Evolutionary conservation across 2,797 vertebrate species (phyloP).

Genomic region (Lepus townsendii): DNA sequence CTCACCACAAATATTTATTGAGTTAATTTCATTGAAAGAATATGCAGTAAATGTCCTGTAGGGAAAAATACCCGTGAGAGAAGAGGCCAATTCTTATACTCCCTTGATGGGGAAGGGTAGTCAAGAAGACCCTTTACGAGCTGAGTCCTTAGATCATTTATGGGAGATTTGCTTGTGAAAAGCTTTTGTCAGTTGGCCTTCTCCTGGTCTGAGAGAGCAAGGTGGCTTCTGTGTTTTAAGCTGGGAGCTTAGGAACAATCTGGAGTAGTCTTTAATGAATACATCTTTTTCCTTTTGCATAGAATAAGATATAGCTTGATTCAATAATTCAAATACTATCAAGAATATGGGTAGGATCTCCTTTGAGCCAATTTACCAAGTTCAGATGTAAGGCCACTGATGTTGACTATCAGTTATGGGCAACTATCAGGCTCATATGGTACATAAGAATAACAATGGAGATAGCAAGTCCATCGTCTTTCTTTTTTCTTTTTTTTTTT

Average conservation of each 20-base stretch:
- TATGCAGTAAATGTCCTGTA: not conserved
- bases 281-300: not conserved
- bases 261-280: not conserved
- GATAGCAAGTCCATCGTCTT: not conserved
- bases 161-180: not conserved
- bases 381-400: not conserved
- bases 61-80: not conserved
- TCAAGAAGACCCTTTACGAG: not conserved
- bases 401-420: not conserved
- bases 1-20: not conserved
- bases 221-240: not conserved
- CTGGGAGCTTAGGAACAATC: not conserved
- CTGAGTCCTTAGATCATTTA: not conserved
- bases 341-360: not conserved
- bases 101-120: not conserved
- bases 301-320: not conserved
- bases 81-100: not conserved
- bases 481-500: not conserved
- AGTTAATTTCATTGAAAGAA: constrained; percentile 29
- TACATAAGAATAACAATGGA: not conserved
- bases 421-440: not conserved
- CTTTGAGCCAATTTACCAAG: not conserved
- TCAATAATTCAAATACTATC: not conserved
- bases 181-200: not conserved
- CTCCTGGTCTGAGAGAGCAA: not conserved